Base-by-base conservation (phyloP, 1,140 invertebrate species). In the Chymomyza costata region DNA sequence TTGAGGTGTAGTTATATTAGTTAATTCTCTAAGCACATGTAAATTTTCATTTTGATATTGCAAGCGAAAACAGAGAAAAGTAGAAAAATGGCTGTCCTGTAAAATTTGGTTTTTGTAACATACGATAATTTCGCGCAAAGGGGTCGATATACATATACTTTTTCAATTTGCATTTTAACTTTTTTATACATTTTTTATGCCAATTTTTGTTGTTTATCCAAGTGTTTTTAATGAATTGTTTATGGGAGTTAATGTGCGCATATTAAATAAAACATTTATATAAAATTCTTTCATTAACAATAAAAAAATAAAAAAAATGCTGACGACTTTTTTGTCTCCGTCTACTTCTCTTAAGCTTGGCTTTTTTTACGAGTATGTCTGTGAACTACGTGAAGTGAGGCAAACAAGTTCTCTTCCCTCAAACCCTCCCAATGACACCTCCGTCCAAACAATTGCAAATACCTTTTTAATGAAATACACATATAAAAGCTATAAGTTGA, bases 221-320 rank as follows among this genome's bases (percentile, higher is more conserved):
- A 56, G 54, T 68, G 53, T 66, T 58, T 70, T 70, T 63, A 71
- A 78, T 76, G 71, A 76, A 78, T 76, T 76, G 71, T 44, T 78
- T 62, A 76, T 71, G 66, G 62, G 62, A 71, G 78, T 76, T 76
- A 78, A 76, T 78, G 71, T 76, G 71, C 40, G 71, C 71, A 78
- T 76, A 76, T 71, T 71, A 63, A 76, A 59, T 65, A 44, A 25
- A 25, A 25, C 21, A 25, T 25, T 5, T 25, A 25, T 8, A 25
- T 25, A 25, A 78, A 76, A 76, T 76, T 76, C 73, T 78, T 76
- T 76, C 73, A 76, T 76, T 76, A 76, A 76, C 65, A 58, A 69
- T 58, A 65, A 60, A 38, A 10, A 30, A 34, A 13, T 49, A 49
- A 44, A 49, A 17, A 44, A 62, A 25, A 7, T 32, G 73, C 73